Conservation (phyloP, 1,140 invertebrate species). For the Rhyzopertha dominica region DNA sequence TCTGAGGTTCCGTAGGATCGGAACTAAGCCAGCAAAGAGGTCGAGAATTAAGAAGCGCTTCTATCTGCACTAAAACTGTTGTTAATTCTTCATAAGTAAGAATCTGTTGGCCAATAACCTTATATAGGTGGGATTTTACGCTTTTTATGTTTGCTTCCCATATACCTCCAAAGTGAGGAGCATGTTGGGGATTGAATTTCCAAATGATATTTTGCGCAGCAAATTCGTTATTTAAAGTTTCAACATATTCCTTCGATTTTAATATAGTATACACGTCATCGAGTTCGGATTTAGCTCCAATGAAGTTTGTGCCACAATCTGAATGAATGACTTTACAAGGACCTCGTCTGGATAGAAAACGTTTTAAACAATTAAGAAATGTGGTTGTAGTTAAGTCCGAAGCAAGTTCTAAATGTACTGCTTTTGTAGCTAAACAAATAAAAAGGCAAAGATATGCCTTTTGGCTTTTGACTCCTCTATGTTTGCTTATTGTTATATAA, state of each 20-base stretch:
- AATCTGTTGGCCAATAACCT: slow-evolving; percentile 7
- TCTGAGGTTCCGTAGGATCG: too few species aligned
- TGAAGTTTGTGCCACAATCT: too few species aligned
- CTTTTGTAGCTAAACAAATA: slow-evolving; percentile 14
- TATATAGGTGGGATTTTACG: slow-evolving; percentile 39
- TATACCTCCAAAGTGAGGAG: slow-evolving; percentile 44
- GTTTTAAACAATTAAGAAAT: background rate
- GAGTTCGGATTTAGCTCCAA: too few species aligned
- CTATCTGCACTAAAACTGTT: too few species aligned
- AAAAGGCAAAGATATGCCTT: slow-evolving; percentile 27
- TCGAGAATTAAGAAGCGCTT: too few species aligned
- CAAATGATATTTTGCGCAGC: too few species aligned
- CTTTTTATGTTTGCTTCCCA: slow-evolving; percentile 43
- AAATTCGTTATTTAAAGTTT: too few species aligned
- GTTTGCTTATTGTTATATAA: background rate
- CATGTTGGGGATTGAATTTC: slow-evolving; percentile 43
- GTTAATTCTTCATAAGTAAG: too few species aligned
- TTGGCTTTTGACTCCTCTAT: slow-evolving; percentile 18
- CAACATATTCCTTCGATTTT: too few species aligned
- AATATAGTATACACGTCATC: too few species aligned
- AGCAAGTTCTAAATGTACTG: slow-evolving; percentile 31
- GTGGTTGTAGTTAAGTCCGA: background rate
- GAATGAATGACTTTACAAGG: too few species aligned
- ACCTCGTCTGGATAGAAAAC: slow-evolving; percentile 16
- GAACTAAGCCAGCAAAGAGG: too few species aligned